These are phyloP conservation scores for Beris morrisii DNA, from an alignment of 2,888 invertebrate genomes.

Conservation along the genomic window DNA sequence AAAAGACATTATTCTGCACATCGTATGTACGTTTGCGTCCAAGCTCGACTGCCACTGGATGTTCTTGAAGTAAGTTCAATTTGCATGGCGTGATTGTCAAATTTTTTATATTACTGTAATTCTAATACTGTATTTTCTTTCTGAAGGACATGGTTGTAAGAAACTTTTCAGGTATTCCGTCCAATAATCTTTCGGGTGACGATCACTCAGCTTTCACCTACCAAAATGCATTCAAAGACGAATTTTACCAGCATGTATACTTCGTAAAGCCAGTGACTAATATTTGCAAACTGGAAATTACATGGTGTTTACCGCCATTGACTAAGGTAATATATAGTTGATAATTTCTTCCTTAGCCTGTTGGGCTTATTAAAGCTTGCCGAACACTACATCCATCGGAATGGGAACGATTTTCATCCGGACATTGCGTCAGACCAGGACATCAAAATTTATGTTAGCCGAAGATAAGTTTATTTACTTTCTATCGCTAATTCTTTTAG, in stretches of 20 bases:
- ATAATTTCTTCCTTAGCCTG: background rate
- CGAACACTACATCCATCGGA: background rate
- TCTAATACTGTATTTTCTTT: background rate
- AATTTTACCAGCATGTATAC: conserved; percentile 57
- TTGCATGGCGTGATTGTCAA: background rate
- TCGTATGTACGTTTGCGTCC: conserved; percentile 83
- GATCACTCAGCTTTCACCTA: conserved; percentile 61
- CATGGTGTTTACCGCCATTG: conserved; percentile 52
- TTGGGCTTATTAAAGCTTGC: background rate
- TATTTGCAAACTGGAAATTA: conserved; percentile 63
- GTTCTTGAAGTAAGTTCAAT: conserved; percentile 46
- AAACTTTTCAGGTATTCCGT: conserved; percentile 71
- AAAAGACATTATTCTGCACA: conserved; percentile 81
- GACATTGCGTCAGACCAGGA: too few species aligned
- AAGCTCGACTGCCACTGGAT: conserved; percentile 60
- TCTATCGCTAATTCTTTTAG: too few species aligned
- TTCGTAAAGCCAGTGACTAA: conserved; percentile 77
- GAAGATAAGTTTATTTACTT: too few species aligned
- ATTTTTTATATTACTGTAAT: too few species aligned
- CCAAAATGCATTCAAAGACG: conserved; percentile 47
- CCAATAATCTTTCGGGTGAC: conserved; percentile 64
- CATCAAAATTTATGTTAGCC: too few species aligned
- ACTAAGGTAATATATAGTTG: conserved; percentile 41
- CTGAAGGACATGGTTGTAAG: conserved; percentile 50
- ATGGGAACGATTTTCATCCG: background rate